Evolutionary conservation across 2,888 invertebrate species (phyloP).

Genomic region (Acanthosepion esculentum): DNA sequence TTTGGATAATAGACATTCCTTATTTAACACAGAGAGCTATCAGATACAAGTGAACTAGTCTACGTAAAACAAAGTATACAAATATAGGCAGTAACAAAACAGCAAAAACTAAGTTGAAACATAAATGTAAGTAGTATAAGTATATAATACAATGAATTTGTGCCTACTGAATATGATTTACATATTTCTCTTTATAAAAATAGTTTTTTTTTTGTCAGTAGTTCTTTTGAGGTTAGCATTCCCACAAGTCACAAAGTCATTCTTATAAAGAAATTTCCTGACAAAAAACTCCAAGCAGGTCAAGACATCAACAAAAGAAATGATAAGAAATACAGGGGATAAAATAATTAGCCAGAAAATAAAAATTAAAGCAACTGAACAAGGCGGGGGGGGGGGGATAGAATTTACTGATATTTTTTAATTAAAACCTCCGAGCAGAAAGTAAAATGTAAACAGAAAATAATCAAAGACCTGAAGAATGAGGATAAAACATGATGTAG

Average conservation of each 20-base stretch:
- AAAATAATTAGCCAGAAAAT: neutral
- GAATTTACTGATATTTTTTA: neutral
- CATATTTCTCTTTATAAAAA: too few species aligned
- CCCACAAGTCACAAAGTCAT: neutral
- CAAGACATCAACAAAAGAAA: neutral
- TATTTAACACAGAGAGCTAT: too few species aligned
- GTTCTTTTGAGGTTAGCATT: neutral
- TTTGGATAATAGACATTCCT: too few species aligned
- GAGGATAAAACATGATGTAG: neutral
- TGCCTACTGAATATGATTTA: too few species aligned
- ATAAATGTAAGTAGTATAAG: neutral
- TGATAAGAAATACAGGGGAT: neutral
- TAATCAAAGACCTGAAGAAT: neutral
- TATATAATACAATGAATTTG: neutral
- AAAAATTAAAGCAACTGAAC: neutral
- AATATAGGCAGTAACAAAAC: neutral
- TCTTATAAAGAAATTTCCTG: neutral
- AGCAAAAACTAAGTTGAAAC: neutral
- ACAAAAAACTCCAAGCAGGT: neutral
- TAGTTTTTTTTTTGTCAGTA: neutral
- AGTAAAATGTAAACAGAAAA: conserved; percentile 21
- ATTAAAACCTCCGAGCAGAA: neutral
- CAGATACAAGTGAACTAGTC: neutral
- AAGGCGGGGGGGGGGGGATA: too few species aligned
- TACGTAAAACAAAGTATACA: neutral